These are phyloP conservation scores for Gymnoscopelus braueri DNA, from an alignment of 2,797 vertebrate genomes.

Conservation along the genomic window DNA sequence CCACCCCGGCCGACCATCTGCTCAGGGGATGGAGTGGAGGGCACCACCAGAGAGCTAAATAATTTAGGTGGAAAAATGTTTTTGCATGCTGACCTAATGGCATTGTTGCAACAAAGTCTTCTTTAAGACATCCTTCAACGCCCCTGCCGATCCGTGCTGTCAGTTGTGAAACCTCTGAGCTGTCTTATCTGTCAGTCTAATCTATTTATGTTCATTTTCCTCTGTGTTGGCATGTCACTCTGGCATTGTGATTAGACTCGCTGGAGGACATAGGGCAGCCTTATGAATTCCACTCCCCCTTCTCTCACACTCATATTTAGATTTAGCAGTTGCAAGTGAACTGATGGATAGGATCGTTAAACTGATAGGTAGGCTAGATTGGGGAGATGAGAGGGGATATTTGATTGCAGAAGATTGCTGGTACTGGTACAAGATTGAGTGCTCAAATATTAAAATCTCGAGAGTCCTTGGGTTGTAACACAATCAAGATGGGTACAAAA, in stretches of 20 bases:
- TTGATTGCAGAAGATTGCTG: slow-evolving; percentile 69
- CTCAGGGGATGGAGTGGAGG: slow-evolving; percentile 51
- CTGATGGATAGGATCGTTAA: slow-evolving; percentile 68
- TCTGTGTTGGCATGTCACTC: slow-evolving; percentile 60
- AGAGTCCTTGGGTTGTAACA: slow-evolving; percentile 54
- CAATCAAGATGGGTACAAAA: slow-evolving; percentile 28
- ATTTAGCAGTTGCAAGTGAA: slow-evolving; percentile 59
- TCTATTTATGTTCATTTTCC: slow-evolving; percentile 67
- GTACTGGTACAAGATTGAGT: slow-evolving; percentile 65
- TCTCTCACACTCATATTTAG: slow-evolving; percentile 61
- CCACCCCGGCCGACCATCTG: slow-evolving; percentile 57
- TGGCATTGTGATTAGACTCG: slow-evolving; percentile 70
- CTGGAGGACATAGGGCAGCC: slow-evolving; percentile 74
- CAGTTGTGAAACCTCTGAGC: slow-evolving; percentile 61
- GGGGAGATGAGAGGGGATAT: slow-evolving; percentile 52
- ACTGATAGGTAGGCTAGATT: slow-evolving; percentile 71
- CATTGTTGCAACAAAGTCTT: slow-evolving; percentile 61
- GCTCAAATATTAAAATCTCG: slow-evolving; percentile 68
- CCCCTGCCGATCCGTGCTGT: slow-evolving; percentile 48
- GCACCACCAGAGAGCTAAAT: slow-evolving; percentile 69
- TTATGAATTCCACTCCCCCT: slow-evolving; percentile 70
- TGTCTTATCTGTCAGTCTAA: slow-evolving; percentile 70
- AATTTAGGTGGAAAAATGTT: slow-evolving; percentile 71
- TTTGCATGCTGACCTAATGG: slow-evolving; percentile 68
- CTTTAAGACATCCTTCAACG: slow-evolving; percentile 57